Evolutionary conservation across 2,888 invertebrate genomes (phyloP), one percentile per base, ranked within the genome.

Genomic region (Mycalesis mineus): DNA sequence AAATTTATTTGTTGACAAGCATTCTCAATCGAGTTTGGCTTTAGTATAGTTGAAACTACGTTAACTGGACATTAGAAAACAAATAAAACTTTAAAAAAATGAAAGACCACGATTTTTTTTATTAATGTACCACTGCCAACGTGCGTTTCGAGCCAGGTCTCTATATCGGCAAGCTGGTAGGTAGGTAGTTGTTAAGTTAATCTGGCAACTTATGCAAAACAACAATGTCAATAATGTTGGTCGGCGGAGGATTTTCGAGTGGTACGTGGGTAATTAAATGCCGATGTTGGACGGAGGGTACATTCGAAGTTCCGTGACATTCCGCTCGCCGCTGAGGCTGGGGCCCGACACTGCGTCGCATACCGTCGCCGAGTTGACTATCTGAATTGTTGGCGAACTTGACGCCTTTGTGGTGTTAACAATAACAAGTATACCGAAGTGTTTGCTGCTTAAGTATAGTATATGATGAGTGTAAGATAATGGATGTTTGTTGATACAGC

Each of bases 261-360:
- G 84, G 88, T 80, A 84, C 84, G 87, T 82, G 86, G 84, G 81
- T 89, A 89, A 89, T 88, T 89, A 89, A 88, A 89, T 89, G 84
- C 87, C 88, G 70, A 77, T 77, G 82, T 72, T 76, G 70, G 71
- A 66, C 68, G 71, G 65, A 76, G 77, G 80, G 71, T 80, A 82
- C 81, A 79, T 74, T 71, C 70, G 74, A 78, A 78, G 82, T 82
- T 73, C 75, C 73, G 70, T 59, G 74, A 78, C 77, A 82, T 82
- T 73, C 75, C 73, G 70, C 57, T 52, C 66, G 67, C 65, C 67
- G 72, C 41, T 72, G 74, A 72, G 73, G 65, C 71, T 70, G 65
- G 63, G 45, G 36, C 52, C 52, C 70, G 65, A 71, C 81, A 75
- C 83, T 77, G 69, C 77, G 68, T 67, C 69, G 77, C 79, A 72